Conservation (phyloP, 2,797 vertebrate species). For the Monodelphis domestica region DNA sequence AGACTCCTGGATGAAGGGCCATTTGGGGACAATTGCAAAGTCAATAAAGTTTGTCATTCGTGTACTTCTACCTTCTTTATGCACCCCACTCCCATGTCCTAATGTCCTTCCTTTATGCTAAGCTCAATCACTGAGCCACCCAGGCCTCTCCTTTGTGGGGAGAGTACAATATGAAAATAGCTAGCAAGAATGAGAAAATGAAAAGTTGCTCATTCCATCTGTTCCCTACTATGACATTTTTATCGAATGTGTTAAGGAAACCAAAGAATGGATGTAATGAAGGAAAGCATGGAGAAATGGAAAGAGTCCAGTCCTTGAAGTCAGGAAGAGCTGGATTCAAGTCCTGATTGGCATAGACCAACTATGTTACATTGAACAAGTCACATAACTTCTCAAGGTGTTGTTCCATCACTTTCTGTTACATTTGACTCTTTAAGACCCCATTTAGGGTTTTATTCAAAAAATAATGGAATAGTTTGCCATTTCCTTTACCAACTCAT, state of each 20-base stretch:
- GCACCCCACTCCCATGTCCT: no score
- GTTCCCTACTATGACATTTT: neutral
- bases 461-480: neutral
- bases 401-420: neutral
- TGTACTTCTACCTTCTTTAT: no score
- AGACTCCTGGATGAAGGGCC: no score
- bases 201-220: conserved; percentile 24
- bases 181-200: conserved; percentile 5
- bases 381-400: neutral
- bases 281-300: neutral
- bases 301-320: neutral
- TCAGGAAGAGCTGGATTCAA: neutral
- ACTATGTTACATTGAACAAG: neutral
- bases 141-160: no score
- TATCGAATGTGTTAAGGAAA: neutral
- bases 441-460: neutral
- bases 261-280: neutral
- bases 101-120: no score
- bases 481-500: neutral
- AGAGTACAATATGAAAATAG: conserved; percentile 1
- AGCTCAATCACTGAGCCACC: no score
- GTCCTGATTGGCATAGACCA: neutral
- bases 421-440: neutral
- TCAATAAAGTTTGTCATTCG: no score
- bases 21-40: no score